A percentile compares a stretch with the other conserved stretches of the same genome.
phyloP scores from a whole-genome alignment of 2,113 vertebrate species.

The Danionella cerebrum region DNA sequence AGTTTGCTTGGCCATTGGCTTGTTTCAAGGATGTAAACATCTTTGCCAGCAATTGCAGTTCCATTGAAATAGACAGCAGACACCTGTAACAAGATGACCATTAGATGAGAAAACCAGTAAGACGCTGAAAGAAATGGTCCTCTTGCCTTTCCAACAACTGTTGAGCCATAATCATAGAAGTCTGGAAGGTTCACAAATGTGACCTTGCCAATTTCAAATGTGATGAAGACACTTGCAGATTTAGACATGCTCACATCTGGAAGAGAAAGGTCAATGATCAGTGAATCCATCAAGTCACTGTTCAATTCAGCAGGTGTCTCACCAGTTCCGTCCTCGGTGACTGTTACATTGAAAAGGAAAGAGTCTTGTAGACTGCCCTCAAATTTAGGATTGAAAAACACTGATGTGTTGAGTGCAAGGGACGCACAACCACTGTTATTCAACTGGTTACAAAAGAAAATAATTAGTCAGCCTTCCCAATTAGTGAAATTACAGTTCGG shows the following conservation, averaged over 20 bases:
- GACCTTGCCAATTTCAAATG: slow-evolving; percentile 48
- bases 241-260: not conserved
- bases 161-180: slow-evolving; percentile 36
- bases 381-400: slow-evolving; percentile 29
- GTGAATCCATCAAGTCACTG: too few relatives aligned
- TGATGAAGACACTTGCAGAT: not conserved
- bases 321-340: slow-evolving; percentile 60
- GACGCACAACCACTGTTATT: not conserved
- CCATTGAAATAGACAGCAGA: slow-evolving; percentile 41
- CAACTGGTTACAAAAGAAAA: not conserved
- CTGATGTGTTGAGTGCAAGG: not conserved
- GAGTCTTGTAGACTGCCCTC: not conserved
- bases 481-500: too few relatives aligned
- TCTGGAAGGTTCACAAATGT: slow-evolving; percentile 48
- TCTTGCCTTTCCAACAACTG: slow-evolving; percentile 49
- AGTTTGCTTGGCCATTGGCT: not conserved
- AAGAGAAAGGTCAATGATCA: too few relatives aligned
- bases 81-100: slow-evolving; percentile 36
- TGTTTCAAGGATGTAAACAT: slow-evolving; percentile 34
- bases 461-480: not conserved
- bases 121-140: not conserved
- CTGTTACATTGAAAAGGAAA: not conserved
- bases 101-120: not conserved
- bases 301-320: not conserved
- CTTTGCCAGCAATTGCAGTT: slow-evolving; percentile 33